A percentile compares a stretch with the other conserved stretches of the same genome.
These are phyloP conservation scores for Volucella bombylans DNA, from an alignment of 2,888 invertebrate genomes.

Conservation along the genomic window DNA sequence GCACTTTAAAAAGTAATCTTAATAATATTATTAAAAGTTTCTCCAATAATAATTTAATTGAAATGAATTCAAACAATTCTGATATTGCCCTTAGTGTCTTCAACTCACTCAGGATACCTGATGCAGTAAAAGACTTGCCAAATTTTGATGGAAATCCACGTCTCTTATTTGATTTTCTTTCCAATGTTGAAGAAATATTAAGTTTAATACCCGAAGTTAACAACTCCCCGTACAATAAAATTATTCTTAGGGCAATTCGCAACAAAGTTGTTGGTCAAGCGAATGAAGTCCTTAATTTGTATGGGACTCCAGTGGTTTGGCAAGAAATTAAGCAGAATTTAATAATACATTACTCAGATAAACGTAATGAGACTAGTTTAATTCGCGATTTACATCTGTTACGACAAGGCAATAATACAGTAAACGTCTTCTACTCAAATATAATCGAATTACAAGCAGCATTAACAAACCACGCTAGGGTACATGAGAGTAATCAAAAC, in stretches of 20 bases:
- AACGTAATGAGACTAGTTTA: constrained; percentile 60
- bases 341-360: constrained; percentile 66
- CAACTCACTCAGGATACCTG: constrained; percentile 59
- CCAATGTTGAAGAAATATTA: constrained; percentile 70
- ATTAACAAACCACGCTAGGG: constrained; percentile 38
- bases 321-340: constrained; percentile 64
- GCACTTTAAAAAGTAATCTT: too few species aligned
- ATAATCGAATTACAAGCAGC: constrained; percentile 28
- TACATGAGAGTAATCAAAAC: constrained; percentile 60
- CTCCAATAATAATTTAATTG: too few species aligned
- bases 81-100: constrained; percentile 21
- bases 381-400: constrained; percentile 67
- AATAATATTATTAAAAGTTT: too few species aligned
- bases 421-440: constrained; percentile 57
- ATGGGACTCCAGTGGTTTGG: constrained; percentile 67
- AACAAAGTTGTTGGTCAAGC: constrained; percentile 73
- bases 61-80: constrained; percentile 6
- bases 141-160: constrained; percentile 52
- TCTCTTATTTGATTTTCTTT: constrained; percentile 59
- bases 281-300: constrained; percentile 73
- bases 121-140: constrained; percentile 70
- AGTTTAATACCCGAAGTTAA: constrained; percentile 41
- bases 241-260: constrained; percentile 68
- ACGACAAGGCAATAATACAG: constrained; percentile 51
- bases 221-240: constrained; percentile 14